Conservation (phyloP, 2,113 vertebrate genomes). For the Forbesichthys papilliferus region DNA sequence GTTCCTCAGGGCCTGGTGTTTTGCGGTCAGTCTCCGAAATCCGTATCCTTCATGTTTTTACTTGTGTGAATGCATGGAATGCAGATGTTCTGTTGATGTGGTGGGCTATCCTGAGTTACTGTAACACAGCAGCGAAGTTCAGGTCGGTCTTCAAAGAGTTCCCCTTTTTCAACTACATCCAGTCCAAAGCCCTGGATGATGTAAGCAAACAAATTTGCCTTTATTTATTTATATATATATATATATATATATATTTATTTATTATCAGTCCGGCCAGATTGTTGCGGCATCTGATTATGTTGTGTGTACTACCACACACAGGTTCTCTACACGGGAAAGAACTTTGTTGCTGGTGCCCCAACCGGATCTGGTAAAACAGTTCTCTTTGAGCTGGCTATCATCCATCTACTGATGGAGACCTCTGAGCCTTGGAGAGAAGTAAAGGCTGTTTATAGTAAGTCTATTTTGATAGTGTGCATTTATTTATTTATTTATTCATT, state of each 20-base stretch:
- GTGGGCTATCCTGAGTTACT: constrained; percentile 71
- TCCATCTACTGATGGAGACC: constrained; percentile 89
- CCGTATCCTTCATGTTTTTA: constrained; percentile 86
- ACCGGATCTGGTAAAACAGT: constrained; percentile 98
- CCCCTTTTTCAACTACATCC: constrained; percentile 97
- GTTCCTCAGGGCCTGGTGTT: constrained; percentile 64
- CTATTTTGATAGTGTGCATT: constrained; percentile 30
- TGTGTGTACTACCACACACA: constrained; percentile 63
- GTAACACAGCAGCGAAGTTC: constrained; percentile 83
- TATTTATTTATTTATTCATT: background rate
- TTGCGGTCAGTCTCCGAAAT: constrained; percentile 93
- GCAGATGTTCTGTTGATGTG: constrained; percentile 8
- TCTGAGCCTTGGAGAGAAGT: constrained; percentile 88
- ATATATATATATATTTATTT: background rate
- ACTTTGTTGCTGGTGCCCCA: constrained; percentile 94
- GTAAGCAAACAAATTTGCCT: constrained; percentile 78
- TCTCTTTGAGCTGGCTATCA: constrained; percentile 93
- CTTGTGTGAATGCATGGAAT: constrained; percentile 1
- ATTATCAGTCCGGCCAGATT: background rate
- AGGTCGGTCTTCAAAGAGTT: constrained; percentile 92
- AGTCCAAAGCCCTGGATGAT: constrained; percentile 94
- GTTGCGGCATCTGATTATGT: background rate
- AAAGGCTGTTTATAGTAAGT: constrained; percentile 89
- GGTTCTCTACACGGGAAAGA: constrained; percentile 92
- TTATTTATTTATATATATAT: background rate